Evolutionary conservation across 2,888 invertebrate species (phyloP).

Genomic region (Podabrus alpinus): DNA sequence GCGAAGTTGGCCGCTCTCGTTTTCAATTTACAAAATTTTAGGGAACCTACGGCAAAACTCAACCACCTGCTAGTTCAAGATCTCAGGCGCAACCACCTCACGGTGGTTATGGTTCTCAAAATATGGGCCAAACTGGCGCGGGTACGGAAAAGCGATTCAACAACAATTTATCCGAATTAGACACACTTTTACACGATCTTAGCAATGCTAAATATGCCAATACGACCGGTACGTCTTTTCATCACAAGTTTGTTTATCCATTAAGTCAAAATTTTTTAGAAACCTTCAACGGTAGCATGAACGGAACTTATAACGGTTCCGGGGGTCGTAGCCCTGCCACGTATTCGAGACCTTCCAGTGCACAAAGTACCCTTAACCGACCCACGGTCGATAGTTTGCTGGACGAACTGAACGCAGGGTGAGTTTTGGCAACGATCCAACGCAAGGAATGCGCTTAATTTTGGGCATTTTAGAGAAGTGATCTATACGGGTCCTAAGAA

Average conservation of each 20-base stretch:
- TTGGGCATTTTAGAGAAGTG: conserved; percentile 47
- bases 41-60: conserved; percentile 52
- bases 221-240: conserved; percentile 9
- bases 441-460: not conserved
- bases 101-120: conserved; percentile 32
- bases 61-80: conserved; percentile 25
- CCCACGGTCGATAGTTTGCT: conserved; percentile 88
- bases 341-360: conserved; percentile 50
- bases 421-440: conserved; percentile 44
- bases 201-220: conserved; percentile 67
- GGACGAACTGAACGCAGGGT: conserved; percentile 86
- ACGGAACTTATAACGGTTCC: conserved; percentile 46
- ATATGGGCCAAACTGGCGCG: conserved; percentile 37
- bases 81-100: conserved; percentile 17
- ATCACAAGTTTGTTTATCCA: conserved; percentile 23
- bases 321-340: conserved; percentile 51
- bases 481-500: conserved; percentile 58
- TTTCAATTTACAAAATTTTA: conserved; percentile 26
- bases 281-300: conserved; percentile 44
- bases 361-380: conserved; percentile 58
- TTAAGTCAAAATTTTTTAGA: not conserved
- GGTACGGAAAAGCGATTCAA: conserved; percentile 56
- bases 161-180: conserved; percentile 87
- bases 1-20: not conserved
- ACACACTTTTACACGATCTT: conserved; percentile 88